A percentile compares a stretch with the other conserved stretches of the same genome.
These are phyloP conservation scores for Baryphthengus martii DNA, from an alignment of 2,113 vertebrate genomes.

Conservation along the genomic window DNA sequence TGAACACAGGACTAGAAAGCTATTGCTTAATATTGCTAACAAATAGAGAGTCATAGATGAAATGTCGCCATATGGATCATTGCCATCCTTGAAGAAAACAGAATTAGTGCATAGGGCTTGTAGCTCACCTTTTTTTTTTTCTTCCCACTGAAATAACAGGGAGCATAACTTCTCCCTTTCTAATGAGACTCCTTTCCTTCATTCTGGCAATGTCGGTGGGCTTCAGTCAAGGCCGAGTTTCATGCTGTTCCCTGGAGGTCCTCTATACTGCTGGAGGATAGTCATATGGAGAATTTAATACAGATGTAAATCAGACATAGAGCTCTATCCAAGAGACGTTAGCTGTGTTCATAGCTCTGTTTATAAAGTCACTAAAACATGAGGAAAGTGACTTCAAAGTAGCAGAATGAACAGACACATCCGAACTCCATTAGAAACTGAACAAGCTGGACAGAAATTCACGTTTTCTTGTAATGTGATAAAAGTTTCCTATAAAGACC, in stretches of 20 bases:
- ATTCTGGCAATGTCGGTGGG: neutral
- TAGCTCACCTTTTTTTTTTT: neutral
- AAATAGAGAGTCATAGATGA: neutral
- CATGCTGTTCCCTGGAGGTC: neutral
- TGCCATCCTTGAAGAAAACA: neutral
- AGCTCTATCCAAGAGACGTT: neutral
- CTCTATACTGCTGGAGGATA: neutral
- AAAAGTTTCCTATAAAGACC: neutral
- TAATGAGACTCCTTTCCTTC: neutral
- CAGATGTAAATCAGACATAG: neutral
- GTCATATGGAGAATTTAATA: neutral
- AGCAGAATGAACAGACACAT: neutral
- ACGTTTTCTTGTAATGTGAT: neutral
- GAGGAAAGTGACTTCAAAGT: neutral
- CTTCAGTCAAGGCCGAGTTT: neutral
- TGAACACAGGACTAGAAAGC: neutral
- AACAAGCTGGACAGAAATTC: neutral
- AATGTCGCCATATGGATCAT: neutral
- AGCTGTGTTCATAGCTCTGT: neutral
- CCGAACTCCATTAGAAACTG: neutral
- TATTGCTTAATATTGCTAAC: neutral
- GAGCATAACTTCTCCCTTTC: neutral
- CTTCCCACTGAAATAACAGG: neutral
- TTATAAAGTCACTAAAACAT: neutral
- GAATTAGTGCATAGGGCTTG: neutral